Base-by-base conservation (phyloP, 2,797 vertebrate genomes). In the Peromyscus attwateri region DNA sequence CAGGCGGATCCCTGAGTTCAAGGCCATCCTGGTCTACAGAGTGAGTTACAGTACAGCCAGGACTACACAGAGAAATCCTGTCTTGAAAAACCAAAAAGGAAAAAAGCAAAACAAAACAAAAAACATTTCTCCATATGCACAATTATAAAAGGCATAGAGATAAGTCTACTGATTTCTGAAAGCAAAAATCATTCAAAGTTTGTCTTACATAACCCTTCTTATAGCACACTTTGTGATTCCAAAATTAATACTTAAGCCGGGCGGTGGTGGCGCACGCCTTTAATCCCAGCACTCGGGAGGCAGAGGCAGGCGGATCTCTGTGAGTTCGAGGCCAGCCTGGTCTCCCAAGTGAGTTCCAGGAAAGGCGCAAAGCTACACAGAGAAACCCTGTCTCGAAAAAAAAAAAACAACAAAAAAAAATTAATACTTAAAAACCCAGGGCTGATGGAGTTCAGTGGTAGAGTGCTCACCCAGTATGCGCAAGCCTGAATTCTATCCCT, bases 201-300 rank as follows among this genome's bases (percentile, higher is more conserved):
- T 93, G 1, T 66, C 87, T 88, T 77, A 6, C 46, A 76, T 57
- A 91, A 81, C n/a, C 27, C 34, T 81, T 94, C 16, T 60, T 92
- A n/a, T 88, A 68, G 79, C 31, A 88, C 31, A 94, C 52, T 82
- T 94, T 90, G 66, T 73, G 19, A 88, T 70, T 77, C 82, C 17
- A 93, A 95, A 85, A 84, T n/a, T 70, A 76, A 76, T 87, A 89
- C 3, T 89, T 76, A 76, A 84, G n/a, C n/a, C n/a, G n/a, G n/a
- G n/a, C n/a, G n/a, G n/a, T n/a, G n/a, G n/a, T n/a, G n/a, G n/a
- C n/a, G n/a, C n/a, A n/a, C n/a, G n/a, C n/a, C n/a, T n/a, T n/a
- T n/a, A n/a, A n/a, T n/a, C n/a, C n/a, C n/a, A n/a, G n/a, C n/a
- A n/a, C n/a, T n/a, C n/a, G n/a, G n/a, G n/a, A n/a, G n/a, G n/a